Percentiles rank a stretch among this genome's conserved stretches.
These are phyloP conservation scores for Pogonognathellus flavescens DNA, from an alignment of 1,140 invertebrate genomes.

Conservation along the genomic window DNA sequence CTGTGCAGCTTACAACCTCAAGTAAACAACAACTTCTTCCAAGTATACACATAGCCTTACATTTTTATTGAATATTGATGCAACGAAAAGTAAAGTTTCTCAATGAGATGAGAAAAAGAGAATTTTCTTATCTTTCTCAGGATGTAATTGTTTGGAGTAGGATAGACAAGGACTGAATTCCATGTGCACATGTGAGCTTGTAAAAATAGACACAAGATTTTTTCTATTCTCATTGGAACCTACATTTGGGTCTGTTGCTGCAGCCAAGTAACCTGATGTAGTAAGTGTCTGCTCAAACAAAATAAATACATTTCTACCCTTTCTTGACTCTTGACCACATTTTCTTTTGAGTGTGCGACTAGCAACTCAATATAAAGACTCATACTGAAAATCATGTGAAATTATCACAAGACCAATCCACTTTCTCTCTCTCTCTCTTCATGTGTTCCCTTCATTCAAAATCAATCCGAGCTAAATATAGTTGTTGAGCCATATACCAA, in stretches of 20 bases:
- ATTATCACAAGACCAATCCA: background rate
- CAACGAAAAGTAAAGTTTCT: too few species aligned
- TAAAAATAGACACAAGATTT: slow-evolving; percentile 13
- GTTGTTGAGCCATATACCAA: background rate
- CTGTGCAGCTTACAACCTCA: too few species aligned
- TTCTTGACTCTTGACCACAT: slow-evolving; percentile 30
- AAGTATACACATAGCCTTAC: too few species aligned
- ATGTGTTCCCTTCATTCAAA: background rate
- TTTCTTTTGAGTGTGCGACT: background rate
- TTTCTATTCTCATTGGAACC: background rate
- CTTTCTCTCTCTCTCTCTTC: slow-evolving; percentile 8
- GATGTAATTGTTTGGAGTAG: slow-evolving; percentile 9
- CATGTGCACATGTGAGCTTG: slow-evolving; percentile 23
- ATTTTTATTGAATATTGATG: too few species aligned
- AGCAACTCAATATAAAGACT: background rate
- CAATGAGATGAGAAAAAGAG: background rate
- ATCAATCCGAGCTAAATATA: background rate
- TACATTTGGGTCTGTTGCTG: background rate
- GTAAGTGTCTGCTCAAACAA: background rate
- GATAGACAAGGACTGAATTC: slow-evolving; percentile 3
- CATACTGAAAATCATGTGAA: background rate
- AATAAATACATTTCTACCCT: slow-evolving; percentile 31
- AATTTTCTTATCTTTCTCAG: background rate
- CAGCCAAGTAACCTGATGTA: background rate
- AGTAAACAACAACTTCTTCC: too few species aligned